Percentiles rank a stretch among this genome's conserved stretches.
phyloP scores from a whole-genome alignment of 1,140 invertebrate genomes.

The Vanessa atalanta region DNA sequence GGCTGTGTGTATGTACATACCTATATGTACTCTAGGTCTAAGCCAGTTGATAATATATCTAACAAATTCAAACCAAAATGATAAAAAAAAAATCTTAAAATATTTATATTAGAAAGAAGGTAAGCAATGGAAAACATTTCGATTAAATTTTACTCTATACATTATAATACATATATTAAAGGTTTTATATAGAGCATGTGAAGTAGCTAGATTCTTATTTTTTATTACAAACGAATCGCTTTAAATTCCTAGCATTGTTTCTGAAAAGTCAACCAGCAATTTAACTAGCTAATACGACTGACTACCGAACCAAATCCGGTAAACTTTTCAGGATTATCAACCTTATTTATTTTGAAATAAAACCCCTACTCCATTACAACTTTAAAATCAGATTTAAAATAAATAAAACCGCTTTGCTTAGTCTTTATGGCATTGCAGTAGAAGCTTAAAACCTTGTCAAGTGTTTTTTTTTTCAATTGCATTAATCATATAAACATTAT shows the following conservation, averaged over 20 bases:
- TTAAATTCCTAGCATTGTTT: constrained; percentile 3
- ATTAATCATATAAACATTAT: no score
- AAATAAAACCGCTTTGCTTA: not conserved
- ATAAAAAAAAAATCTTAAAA: not conserved
- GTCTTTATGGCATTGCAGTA: not conserved
- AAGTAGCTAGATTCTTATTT: not conserved
- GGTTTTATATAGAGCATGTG: not conserved
- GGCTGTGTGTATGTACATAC: no score
- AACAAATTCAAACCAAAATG: not conserved
- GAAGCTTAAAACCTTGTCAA: no score
- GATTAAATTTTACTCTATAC: not conserved
- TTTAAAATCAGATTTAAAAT: not conserved
- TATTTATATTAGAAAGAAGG: no score
- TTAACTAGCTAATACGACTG: constrained; percentile 3
- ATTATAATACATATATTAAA: not conserved
- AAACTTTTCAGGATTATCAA: not conserved
- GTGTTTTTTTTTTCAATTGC: no score
- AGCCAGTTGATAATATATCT: not conserved
- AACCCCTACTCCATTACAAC: not conserved
- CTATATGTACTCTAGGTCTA: no score
- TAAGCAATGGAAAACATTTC: not conserved
- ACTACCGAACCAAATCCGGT: not conserved
- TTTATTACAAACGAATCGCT: not conserved
- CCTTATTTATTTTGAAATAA: not conserved
- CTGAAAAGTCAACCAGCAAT: not conserved